phyloP scores from a whole-genome alignment of 2,113 vertebrate species.

The Coryphaenoides rupestris region DNA sequence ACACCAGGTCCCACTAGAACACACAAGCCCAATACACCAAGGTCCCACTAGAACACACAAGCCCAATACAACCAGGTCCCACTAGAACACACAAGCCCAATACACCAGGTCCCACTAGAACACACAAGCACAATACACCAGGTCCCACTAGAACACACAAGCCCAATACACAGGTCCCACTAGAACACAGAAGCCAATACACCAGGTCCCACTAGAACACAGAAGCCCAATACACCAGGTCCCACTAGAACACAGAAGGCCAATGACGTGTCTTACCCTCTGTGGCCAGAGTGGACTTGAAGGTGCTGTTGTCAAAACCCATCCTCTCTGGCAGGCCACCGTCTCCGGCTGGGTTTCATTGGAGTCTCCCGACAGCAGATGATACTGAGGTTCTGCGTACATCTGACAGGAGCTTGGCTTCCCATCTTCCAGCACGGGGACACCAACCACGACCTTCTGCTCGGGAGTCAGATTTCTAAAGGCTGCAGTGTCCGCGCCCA shows the following conservation, averaged over 20 bases:
- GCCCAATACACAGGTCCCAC: too few species aligned
- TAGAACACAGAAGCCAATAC: too few species aligned
- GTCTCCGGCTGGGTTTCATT: conserved; percentile 29
- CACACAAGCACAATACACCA: too few species aligned
- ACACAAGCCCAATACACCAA: conserved; percentile 69
- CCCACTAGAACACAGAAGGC: conserved; percentile 70
- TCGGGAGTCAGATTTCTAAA: conserved; percentile 72
- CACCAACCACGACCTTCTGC: conserved; percentile 65
- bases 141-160: conserved; percentile 75
- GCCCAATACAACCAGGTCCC: conserved; percentile 76
- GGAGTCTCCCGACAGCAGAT: conserved; percentile 73
- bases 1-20: conserved; percentile 84
- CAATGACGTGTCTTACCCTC: conserved; percentile 69
- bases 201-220: conserved; percentile 82
- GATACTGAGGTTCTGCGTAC: conserved; percentile 74
- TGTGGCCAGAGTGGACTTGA: conserved; percentile 81
- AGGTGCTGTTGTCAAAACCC: conserved; percentile 80
- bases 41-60: conserved; percentile 75
- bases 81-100: conserved; percentile 57
- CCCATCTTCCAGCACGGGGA: conserved; percentile 72
- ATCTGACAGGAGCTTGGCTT: conserved; percentile 76
- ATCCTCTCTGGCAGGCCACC: conserved; percentile 77
- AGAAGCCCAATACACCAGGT: conserved; percentile 74
- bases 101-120: too few species aligned
- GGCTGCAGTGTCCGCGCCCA: conserved; percentile 56